phyloP scores from a whole-genome alignment of 2,797 vertebrate species.

The Mico argentatus region DNA sequence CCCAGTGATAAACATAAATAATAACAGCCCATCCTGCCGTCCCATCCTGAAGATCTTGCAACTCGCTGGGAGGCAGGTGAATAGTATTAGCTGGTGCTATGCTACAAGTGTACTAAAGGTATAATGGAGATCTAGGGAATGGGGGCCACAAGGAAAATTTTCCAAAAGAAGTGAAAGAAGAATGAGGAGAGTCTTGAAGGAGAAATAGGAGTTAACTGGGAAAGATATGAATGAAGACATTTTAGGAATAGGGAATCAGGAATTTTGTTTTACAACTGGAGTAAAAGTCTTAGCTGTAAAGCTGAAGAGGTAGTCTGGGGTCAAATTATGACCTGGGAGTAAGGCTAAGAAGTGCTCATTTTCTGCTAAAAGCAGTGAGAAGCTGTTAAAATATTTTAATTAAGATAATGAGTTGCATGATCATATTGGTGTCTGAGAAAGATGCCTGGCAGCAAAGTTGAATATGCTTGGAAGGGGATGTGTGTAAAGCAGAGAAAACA shows the following conservation, averaged over 20 bases:
- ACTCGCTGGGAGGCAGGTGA: not conserved
- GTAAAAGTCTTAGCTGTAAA: not conserved
- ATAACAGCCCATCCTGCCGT: not conserved
- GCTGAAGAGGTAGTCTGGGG: not conserved
- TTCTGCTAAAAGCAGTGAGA: not conserved
- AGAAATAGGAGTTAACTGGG: not conserved
- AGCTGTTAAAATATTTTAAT: slow-evolving; percentile 36
- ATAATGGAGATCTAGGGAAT: not conserved
- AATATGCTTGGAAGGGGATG: slow-evolving; percentile 3
- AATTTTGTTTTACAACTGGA: not conserved
- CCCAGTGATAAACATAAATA: not conserved
- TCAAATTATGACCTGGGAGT: not conserved
- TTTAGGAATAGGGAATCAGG: not conserved
- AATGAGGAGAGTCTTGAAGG: not conserved
- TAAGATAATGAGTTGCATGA: slow-evolving; percentile 22
- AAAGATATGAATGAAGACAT: not conserved
- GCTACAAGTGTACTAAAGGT: too few species aligned
- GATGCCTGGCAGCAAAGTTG: not conserved
- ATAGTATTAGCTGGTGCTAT: not conserved
- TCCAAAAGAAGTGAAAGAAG: not conserved
- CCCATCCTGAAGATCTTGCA: not conserved
- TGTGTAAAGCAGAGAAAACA: not conserved
- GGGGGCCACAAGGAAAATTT: not conserved
- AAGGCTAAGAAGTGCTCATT: not conserved
- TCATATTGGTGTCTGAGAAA: slow-evolving; percentile 24